Evolutionary conservation across 2,797 vertebrate species (phyloP), one percentile per base, ranked within the genome.

Genomic region (Limnodromus scolopaceus): DNA sequence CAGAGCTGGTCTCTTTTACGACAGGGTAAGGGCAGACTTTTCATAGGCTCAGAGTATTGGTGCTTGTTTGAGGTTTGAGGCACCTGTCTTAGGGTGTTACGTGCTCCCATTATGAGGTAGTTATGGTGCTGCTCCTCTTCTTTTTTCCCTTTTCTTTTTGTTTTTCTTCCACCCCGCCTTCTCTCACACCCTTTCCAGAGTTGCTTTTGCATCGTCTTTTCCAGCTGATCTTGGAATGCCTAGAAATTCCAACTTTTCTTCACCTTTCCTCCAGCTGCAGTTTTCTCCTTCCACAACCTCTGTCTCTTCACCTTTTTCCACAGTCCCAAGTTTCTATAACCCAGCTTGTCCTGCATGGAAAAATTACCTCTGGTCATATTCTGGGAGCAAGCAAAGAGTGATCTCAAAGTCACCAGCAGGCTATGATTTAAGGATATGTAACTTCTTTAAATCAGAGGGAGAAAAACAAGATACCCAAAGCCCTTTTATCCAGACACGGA

Each of bases 1-100:
- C 89, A 96, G 69, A 81, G 41, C 75, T 8, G 39, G n/a, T 79
- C 89, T 96, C 54, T 13, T 96, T 97, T 96, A 97, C 0, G 43
- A 87, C 80, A 78, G 60, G 41, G n/a, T 79, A 82, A 81, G 82
- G 87, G 72, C 87, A 95, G 89, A 49, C 68, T 90, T 91, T 95
- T 95, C 94, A 54, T 87, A 89, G 78, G 30, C 63, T 93, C 61
- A 48, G 77, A 85, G 74, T 79, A 48, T 58, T 87, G 55, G 71
- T 79, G 45, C 78, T 92, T 95, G 64, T 93, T 96, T 92, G 89
- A 91, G 83, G 83, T 83, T 68, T 84, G 70, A 88, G 85, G 84
- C 94, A 95, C 87, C 94, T 96, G 95, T 95, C 93, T 76, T 64
- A 53, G n/a, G 70, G 92, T 94, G 92, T 93, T 94, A 91, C 4